Evolutionary conservation across 2,888 invertebrate genomes (phyloP).

Genomic region (Gymnoscelis rufifasciata): DNA sequence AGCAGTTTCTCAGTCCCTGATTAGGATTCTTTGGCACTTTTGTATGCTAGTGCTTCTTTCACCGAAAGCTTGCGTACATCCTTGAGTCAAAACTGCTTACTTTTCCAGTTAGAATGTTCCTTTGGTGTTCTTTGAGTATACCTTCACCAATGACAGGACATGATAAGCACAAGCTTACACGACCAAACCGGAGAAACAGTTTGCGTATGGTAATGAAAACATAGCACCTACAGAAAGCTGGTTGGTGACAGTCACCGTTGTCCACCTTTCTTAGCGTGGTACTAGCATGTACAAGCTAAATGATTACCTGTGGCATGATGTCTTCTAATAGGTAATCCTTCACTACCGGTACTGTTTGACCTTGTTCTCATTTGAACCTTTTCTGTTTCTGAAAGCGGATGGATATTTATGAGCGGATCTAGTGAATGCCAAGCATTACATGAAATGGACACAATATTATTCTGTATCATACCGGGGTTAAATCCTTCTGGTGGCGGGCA

Average conservation of each 20-base stretch:
- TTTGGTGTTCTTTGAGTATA: neutral
- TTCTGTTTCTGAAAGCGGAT: conserved; percentile 63
- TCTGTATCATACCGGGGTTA: conserved; percentile 57
- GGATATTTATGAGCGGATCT: conserved; percentile 26
- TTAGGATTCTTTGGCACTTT: no score
- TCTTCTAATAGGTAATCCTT: conserved; percentile 78
- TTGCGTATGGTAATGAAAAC: conserved; percentile 36
- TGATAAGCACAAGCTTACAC: conserved; percentile 27
- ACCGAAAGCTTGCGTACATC: neutral
- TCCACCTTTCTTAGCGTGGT: conserved; percentile 24
- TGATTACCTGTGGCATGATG: conserved; percentile 76
- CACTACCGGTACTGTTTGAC: conserved; percentile 78
- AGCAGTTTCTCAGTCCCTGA: no score
- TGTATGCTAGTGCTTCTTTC: neutral
- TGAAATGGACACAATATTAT: neutral
- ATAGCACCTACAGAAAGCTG: conserved; percentile 27
- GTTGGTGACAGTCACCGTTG: conserved; percentile 21
- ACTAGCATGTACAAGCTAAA: conserved; percentile 21
- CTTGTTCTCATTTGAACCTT: conserved; percentile 78
- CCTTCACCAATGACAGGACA: conserved; percentile 26
- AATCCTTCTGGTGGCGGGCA: conserved; percentile 85
- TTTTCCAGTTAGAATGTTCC: neutral
- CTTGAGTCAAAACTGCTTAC: neutral
- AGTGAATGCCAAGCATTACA: conserved; percentile 26
- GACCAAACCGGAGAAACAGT: conserved; percentile 21